A percentile compares a stretch with the other conserved stretches of the same genome.
Conservation (phyloP, 1,140 invertebrate genomes). For the Colletes latitarsis region DNA sequence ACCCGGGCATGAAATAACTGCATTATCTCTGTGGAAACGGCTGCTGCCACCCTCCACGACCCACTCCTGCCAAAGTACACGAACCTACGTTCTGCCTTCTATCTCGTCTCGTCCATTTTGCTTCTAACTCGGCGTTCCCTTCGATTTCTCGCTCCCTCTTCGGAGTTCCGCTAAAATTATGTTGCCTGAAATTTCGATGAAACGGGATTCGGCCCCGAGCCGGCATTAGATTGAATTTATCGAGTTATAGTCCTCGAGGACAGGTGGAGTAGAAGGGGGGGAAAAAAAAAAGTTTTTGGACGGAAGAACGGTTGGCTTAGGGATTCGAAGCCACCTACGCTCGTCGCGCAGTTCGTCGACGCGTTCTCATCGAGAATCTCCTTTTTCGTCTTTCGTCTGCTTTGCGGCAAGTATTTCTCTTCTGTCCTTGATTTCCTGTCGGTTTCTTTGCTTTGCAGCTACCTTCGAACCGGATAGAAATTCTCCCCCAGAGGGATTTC, state of each 20-base stretch:
- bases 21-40: slow-evolving; percentile 78
- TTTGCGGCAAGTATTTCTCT: not conserved
- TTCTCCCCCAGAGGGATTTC: slow-evolving; percentile 55
- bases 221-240: slow-evolving; percentile 76
- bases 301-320: slow-evolving; percentile 56
- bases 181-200: slow-evolving; percentile 77
- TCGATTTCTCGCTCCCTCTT: slow-evolving; percentile 48
- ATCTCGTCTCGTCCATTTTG: slow-evolving; percentile 30
- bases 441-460: slow-evolving; percentile 24
- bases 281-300: slow-evolving; percentile 70
- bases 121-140: slow-evolving; percentile 48
- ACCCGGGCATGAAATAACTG: slow-evolving; percentile 79
- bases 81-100: slow-evolving; percentile 48
- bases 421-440: slow-evolving; percentile 7
- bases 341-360: slow-evolving; percentile 37
- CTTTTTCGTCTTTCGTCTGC: slow-evolving; percentile 5
- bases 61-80: slow-evolving; percentile 49
- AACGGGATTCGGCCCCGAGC: slow-evolving; percentile 70
- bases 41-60: slow-evolving; percentile 63
- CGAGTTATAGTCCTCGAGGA: slow-evolving; percentile 71
- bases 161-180: slow-evolving; percentile 68
- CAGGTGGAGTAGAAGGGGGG: not conserved
- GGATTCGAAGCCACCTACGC: slow-evolving; percentile 56
- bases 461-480: slow-evolving; percentile 54
- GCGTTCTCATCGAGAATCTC: slow-evolving; percentile 4